A percentile compares a stretch with the other conserved stretches of the same genome.
Evolutionary conservation across 2,113 vertebrate genomes (phyloP).

Genomic region (Ramphastos sulfuratus): DNA sequence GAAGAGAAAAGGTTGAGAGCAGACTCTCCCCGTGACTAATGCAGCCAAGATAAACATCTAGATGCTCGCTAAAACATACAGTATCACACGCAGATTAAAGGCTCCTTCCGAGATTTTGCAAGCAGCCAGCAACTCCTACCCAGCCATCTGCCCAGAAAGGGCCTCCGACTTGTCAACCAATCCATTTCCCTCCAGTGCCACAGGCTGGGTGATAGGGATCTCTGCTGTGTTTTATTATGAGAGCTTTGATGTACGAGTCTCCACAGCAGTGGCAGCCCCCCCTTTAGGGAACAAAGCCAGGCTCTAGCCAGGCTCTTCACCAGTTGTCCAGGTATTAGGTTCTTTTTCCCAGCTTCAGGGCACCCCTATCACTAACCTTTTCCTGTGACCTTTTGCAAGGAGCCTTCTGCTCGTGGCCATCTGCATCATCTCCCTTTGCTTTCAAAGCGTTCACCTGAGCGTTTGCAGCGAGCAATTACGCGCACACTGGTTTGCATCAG

Average conservation of each 20-base stretch:
- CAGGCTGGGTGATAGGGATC: conserved; percentile 69
- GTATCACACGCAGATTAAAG: conserved; percentile 65
- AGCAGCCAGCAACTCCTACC: conserved; percentile 64
- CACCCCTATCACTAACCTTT: conserved; percentile 62
- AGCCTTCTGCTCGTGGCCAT: conserved; percentile 68
- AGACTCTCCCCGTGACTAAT: conserved; percentile 52
- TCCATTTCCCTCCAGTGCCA: conserved; percentile 59
- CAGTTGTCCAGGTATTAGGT: conserved; percentile 85
- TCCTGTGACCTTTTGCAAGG: conserved; percentile 57
- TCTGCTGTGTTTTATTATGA: conserved; percentile 53
- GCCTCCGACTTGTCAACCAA: conserved; percentile 71
- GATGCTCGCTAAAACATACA: conserved; percentile 50
- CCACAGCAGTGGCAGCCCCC: conserved; percentile 7
- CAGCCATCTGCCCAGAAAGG: conserved; percentile 76
- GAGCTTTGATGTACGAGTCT: conserved; percentile 56
- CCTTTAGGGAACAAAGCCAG: conserved; percentile 49
- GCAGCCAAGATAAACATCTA: conserved; percentile 57
- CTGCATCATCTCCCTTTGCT: background rate
- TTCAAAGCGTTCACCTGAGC: conserved; percentile 33
- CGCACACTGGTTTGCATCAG: conserved; percentile 41
- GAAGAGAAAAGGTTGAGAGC: conserved; percentile 15
- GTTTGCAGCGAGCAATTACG: background rate
- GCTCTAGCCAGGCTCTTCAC: conserved; percentile 52
- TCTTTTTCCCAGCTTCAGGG: conserved; percentile 56
- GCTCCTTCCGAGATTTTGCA: conserved; percentile 68